These are phyloP conservation scores for Cataglyphis albicans DNA, from an alignment of 2,888 invertebrate genomes.

Conservation along the genomic window DNA sequence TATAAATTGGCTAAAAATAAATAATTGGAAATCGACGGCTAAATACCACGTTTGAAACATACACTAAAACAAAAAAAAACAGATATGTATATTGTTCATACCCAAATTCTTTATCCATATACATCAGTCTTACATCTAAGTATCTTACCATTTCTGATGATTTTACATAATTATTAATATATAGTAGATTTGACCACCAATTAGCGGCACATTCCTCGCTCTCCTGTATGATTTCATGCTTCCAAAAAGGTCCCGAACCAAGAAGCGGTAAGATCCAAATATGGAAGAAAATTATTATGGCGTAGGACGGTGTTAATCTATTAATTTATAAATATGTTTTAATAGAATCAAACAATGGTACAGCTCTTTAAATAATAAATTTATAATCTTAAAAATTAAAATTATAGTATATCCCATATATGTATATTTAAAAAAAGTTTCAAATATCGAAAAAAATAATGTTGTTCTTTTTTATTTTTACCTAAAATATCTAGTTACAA, in stretches of 20 bases:
- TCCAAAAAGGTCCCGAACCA: background rate
- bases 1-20: background rate
- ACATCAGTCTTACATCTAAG: background rate
- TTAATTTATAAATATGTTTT: background rate
- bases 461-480: background rate
- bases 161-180: background rate
- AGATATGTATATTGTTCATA: background rate
- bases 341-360: background rate
- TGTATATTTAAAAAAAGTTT: too few relatives aligned
- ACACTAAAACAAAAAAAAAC: background rate
- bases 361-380: background rate
- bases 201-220: background rate
- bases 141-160: background rate
- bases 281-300: background rate
- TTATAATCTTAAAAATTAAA: background rate
- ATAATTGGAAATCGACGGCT: background rate
- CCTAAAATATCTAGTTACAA: background rate
- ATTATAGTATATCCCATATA: too few relatives aligned
- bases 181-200: background rate
- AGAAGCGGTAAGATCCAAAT: background rate
- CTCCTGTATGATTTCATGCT: background rate
- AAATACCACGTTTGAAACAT: constrained; percentile 9
- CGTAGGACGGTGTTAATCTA: background rate
- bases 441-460: too few relatives aligned
- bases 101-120: background rate